phyloP scores from a whole-genome alignment of 53 echinoderm and acorn worm species.

The Echinometra lucunter region DNA sequence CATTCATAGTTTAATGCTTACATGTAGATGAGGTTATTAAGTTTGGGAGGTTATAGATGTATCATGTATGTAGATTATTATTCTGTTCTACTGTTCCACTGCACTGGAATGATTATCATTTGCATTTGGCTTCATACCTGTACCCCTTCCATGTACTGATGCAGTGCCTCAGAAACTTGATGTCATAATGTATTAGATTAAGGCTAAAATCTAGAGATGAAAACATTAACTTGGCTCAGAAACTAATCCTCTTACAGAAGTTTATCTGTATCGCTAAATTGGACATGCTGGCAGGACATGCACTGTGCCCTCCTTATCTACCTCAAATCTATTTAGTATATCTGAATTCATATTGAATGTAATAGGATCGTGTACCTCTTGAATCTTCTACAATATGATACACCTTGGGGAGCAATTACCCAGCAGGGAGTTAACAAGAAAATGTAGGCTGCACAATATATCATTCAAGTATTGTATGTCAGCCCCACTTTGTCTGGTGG shows the following conservation, averaged over 20 bases:
- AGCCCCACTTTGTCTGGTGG: constrained; percentile 17
- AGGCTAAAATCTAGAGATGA: not conserved
- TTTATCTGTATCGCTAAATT: not conserved
- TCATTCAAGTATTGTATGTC: constrained; percentile 58
- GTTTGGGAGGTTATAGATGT: not conserved
- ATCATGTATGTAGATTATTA: not conserved
- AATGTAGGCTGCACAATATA: constrained; percentile 38
- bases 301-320: constrained; percentile 31
- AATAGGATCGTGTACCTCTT: constrained; percentile 42
- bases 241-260: not conserved
- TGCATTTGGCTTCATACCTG: not conserved
- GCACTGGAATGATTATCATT: not conserved
- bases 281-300: constrained; percentile 10
- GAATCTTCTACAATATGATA: constrained; percentile 37
- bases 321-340: not conserved
- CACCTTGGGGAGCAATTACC: constrained; percentile 68
- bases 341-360: constrained; percentile 44
- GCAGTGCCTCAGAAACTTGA: not conserved
- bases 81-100: not conserved
- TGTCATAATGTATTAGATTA: not conserved
- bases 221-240: constrained; percentile 14
- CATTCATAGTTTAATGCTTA: too few relatives aligned
- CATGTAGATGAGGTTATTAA: not conserved
- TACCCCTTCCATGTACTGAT: not conserved
- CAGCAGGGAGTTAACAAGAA: constrained; percentile 63